These are phyloP conservation scores for Pristis pectinata DNA, from an alignment of 2,797 vertebrate species.

Conservation along the genomic window DNA sequence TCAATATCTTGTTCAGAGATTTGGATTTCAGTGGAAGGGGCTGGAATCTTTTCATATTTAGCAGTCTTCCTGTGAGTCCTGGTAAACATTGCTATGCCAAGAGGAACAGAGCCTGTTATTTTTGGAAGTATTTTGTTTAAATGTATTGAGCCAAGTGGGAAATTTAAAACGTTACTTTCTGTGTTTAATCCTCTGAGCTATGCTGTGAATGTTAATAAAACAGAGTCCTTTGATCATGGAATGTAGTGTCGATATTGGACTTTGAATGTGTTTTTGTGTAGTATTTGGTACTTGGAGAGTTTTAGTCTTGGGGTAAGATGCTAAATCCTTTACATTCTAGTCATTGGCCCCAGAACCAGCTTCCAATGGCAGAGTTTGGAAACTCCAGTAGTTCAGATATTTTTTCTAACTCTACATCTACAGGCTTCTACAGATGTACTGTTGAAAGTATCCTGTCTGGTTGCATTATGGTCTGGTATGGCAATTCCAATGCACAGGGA, in stretches of 20 bases:
- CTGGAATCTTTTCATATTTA: neutral
- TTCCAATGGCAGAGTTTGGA: neutral
- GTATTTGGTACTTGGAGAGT: neutral
- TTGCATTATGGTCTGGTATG: too few relatives aligned
- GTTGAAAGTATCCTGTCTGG: too few relatives aligned
- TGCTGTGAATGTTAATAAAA: neutral
- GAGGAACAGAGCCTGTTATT: neutral
- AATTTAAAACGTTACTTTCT: neutral
- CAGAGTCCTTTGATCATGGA: neutral
- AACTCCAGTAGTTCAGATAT: neutral
- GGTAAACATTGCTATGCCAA: neutral
- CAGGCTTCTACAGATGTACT: too few relatives aligned
- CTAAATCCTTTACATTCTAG: neutral
- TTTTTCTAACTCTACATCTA: too few relatives aligned
- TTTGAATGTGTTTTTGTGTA: neutral
- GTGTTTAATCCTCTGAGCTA: neutral
- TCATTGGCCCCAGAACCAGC: neutral
- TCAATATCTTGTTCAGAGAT: neutral
- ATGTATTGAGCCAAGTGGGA: neutral
- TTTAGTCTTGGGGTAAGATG: neutral
- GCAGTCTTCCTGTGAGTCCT: neutral
- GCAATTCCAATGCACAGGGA: too few relatives aligned
- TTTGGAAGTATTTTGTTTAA: neutral
- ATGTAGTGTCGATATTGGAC: neutral
- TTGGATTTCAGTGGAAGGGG: neutral